Evolutionary conservation across 2,797 vertebrate species (phyloP), one percentile per base, ranked within the genome.

Genomic region (Philypnodon macrostomus): DNA sequence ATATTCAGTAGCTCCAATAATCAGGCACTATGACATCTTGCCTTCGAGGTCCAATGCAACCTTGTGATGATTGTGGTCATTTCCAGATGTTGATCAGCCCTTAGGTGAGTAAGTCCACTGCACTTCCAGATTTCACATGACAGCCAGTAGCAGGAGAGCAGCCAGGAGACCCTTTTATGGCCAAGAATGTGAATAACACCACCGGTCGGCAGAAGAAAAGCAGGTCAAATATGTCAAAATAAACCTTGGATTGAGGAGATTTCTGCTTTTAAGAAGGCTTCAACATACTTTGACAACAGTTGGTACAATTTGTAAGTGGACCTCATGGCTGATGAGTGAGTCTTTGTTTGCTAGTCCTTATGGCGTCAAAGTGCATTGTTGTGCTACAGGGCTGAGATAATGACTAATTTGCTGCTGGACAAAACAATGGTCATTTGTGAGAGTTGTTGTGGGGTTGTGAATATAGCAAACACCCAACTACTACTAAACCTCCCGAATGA

Each of bases 1-100:
- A 81, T 73, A 74, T 79, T 60, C 79, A 75, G 73, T 62, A 77
- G 75, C 70, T 61, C n/a, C 32, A 49, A 34, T 71, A 45, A 63
- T 73, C 56, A 42, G 58, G 48, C 32, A 47, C 58, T 39, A 10
- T 71, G 40, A 46, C 45, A 52, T 47, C 32, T 44, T n/a, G 39
- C 45, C 35, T 23, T 18, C 1, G 16, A 49, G 31, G 23, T 44
- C 34, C 51, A 21, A 18, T 21, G 33, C 51, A 39, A 42, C 37
- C 31, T 38, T 59, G 56, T 56, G 53, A n/a, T n/a, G n/a, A 72
- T 68, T 29, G 14, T 36, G 40, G 65, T 47, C n/a, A 48, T 55
- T 63, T 64, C 41, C 17, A 50, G 35, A 51, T 15, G 15, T 4
- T 36, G 33, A 21, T 13, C 44, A 51, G 50, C 48, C 48, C 38